Percentiles rank a stretch among this genome's conserved stretches.
Evolutionary conservation across 2,113 vertebrate genomes (phyloP).

Genomic region (Gobio gobio): DNA sequence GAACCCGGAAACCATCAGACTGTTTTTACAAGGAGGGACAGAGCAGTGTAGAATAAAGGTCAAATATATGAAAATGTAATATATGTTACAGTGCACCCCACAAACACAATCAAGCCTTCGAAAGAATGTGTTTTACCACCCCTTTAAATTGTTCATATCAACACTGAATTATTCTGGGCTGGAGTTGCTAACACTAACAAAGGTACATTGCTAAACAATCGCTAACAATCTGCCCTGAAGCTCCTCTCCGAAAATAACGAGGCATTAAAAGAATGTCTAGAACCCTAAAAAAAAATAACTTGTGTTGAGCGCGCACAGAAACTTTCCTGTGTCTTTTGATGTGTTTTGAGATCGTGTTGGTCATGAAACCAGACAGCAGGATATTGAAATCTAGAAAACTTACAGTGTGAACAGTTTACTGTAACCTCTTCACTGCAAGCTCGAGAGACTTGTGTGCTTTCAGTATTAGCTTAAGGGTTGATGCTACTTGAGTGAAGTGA

Average conservation of each 20-base stretch:
- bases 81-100: too few species aligned
- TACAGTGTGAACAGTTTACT: neutral
- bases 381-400: neutral
- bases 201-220: slow-evolving; percentile 11
- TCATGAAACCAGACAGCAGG: neutral
- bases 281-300: neutral
- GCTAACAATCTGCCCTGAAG: neutral
- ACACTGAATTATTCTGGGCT: slow-evolving; percentile 24
- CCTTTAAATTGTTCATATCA: slow-evolving; percentile 24
- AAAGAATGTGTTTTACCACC: too few species aligned
- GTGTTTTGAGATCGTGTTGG: neutral
- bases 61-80: too few species aligned
- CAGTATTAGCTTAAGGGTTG: neutral
- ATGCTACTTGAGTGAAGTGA: neutral
- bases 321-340: neutral
- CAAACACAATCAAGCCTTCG: too few species aligned
- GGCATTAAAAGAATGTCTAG: neutral
- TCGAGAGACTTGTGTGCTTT: neutral
- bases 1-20: too few species aligned
- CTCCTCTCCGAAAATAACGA: neutral
- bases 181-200: slow-evolving; percentile 3
- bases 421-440: neutral
- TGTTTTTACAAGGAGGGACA: too few species aligned
- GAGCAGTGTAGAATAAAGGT: too few species aligned
- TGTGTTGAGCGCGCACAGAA: neutral